phyloP scores from a whole-genome alignment of 2,888 invertebrate species.

The Choristoneura rosaceana region DNA sequence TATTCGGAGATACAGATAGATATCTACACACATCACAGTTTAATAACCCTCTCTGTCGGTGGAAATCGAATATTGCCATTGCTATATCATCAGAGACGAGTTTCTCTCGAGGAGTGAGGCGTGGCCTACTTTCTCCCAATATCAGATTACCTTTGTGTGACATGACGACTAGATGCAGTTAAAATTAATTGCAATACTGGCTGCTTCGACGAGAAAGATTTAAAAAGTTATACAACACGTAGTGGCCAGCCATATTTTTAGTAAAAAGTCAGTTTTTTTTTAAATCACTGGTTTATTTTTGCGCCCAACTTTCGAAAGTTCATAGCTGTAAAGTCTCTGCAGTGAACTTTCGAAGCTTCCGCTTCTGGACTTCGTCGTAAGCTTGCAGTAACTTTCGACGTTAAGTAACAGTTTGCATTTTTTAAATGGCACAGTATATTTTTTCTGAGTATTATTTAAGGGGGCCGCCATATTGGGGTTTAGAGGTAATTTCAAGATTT shows the following conservation, averaged over 20 bases:
- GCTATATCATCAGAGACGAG: not conserved
- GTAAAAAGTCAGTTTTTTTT: not conserved
- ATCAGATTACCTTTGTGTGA: conserved; percentile 25
- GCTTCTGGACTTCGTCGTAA: not conserved
- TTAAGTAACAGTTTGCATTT: not conserved
- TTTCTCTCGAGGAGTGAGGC: not conserved
- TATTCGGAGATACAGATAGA: not conserved
- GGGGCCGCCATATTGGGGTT: too few relatives aligned
- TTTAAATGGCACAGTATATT: too few relatives aligned
- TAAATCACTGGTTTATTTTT: not conserved
- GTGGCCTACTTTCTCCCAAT: conserved; percentile 13
- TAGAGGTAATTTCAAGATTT: too few relatives aligned
- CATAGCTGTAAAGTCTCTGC: conserved; percentile 14
- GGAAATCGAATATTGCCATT: not conserved
- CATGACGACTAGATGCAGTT: conserved; percentile 10
- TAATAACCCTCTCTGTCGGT: not conserved
- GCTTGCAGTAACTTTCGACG: not conserved
- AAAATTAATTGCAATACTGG: not conserved
- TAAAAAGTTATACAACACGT: not conserved
- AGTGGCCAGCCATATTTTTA: not conserved
- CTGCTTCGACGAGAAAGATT: not conserved
- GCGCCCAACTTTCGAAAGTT: not conserved
- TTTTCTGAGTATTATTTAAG: too few relatives aligned
- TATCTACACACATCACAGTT: not conserved
- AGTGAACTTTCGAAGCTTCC: conserved; percentile 18